Evolutionary conservation across 1,140 invertebrate species (phyloP).

Genomic region (Drosophila mayri): DNA sequence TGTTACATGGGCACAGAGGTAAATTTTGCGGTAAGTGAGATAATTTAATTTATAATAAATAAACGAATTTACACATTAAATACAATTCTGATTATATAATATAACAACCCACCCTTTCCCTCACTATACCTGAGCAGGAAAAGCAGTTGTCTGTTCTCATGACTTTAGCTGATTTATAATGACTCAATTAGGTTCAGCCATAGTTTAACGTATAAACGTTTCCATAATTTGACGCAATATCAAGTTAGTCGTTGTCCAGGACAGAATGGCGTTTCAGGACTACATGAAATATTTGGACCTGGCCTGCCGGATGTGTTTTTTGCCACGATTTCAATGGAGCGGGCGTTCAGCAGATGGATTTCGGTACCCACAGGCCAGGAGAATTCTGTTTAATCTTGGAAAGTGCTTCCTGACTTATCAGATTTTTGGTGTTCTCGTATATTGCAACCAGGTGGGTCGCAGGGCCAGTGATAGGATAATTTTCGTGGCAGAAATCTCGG

Average conservation of each 20-base stretch:
- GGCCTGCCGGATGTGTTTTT: conserved; percentile 24
- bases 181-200: neutral
- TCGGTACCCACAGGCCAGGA: neutral
- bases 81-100: neutral
- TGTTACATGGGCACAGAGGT: conserved; percentile 59
- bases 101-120: neutral
- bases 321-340: conserved; percentile 35
- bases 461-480: neutral
- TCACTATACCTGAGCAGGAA: neutral
- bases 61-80: neutral
- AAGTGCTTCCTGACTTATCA: conserved; percentile 58
- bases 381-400: conserved; percentile 43
- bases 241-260: neutral
- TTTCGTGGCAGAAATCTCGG: conserved; percentile 47
- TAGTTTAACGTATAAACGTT: neutral
- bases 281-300: conserved; percentile 50
- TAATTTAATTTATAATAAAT: neutral
- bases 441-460: conserved; percentile 26
- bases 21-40: conserved; percentile 43
- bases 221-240: neutral
- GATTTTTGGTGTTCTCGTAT: conserved; percentile 56
- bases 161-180: neutral
- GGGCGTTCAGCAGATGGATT: neutral
- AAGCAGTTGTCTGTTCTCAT: conserved; percentile 18
- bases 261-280: conserved; percentile 33